These are phyloP conservation scores for Meleagris gallopavo DNA, from an alignment of 2,113 vertebrate genomes.

Conservation along the genomic window DNA sequence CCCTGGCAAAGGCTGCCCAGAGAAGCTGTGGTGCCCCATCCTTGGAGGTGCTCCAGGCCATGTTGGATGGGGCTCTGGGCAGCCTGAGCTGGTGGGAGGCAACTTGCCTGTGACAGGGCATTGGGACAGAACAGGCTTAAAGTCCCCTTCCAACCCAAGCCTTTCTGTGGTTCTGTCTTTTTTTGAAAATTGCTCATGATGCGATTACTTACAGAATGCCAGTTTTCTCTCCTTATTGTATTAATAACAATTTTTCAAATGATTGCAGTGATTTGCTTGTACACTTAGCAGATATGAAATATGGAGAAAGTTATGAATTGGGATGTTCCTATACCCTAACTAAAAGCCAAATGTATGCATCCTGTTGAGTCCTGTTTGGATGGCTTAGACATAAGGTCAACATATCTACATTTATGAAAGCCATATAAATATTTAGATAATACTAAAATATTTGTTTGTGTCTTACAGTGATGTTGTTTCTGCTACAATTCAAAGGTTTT, in stretches of 20 bases:
- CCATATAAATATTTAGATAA: neutral
- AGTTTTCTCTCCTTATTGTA: neutral
- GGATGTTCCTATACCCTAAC: neutral
- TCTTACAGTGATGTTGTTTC: neutral
- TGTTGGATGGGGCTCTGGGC: too few relatives aligned
- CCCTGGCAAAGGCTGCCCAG: too few relatives aligned
- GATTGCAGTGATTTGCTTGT: neutral
- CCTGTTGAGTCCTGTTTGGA: neutral
- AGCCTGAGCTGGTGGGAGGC: too few relatives aligned
- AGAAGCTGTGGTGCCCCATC: too few relatives aligned
- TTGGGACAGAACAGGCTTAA: too few relatives aligned
- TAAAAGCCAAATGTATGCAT: neutral
- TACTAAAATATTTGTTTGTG: neutral
- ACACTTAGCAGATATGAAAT: neutral
- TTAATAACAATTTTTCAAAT: neutral
- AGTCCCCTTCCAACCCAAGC: too few relatives aligned
- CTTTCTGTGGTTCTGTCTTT: neutral
- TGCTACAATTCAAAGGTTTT: neutral
- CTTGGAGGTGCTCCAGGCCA: too few relatives aligned
- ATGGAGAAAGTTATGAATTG: neutral
- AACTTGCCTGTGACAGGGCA: too few relatives aligned
- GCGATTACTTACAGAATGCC: conserved; percentile 11
- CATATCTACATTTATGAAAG: neutral
- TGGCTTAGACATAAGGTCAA: neutral
- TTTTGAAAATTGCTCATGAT: neutral